These are phyloP conservation scores for Crossocerus cetratus DNA, from an alignment of 2,888 invertebrate genomes.

Conservation along the genomic window DNA sequence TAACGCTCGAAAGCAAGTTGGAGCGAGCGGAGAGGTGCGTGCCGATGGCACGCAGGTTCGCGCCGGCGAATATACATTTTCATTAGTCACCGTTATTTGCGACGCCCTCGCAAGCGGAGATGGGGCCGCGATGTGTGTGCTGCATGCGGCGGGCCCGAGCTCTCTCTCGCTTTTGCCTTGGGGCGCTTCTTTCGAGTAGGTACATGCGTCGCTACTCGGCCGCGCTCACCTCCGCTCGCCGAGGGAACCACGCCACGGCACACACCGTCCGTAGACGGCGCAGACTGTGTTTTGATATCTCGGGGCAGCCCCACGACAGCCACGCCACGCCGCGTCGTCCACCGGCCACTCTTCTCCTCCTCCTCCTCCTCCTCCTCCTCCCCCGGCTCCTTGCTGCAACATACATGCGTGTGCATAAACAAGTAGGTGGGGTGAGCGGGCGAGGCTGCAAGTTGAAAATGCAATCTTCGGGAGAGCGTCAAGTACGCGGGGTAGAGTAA, in stretches of 20 bases:
- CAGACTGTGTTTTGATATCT: constrained; percentile 54
- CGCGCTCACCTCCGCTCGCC: constrained; percentile 19
- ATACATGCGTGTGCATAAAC: constrained; percentile 43
- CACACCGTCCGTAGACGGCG: not conserved
- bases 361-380: no score
- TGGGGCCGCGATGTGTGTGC: constrained; percentile 4
- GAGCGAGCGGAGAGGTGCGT: not conserved
- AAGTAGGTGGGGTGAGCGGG: constrained; percentile 30
- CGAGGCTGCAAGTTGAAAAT: not conserved
- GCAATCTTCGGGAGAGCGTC: not conserved
- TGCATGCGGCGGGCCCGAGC: constrained; percentile 30
- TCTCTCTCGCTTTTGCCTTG: constrained; percentile 29
- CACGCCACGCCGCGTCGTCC: not conserved
- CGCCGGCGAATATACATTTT: constrained; percentile 30
- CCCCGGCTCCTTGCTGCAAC: constrained; percentile 27
- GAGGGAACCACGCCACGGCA: no score
- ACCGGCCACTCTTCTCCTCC: not conserved
- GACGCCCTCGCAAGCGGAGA: constrained; percentile 24
- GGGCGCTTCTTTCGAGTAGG: constrained; percentile 41
- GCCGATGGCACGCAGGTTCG: not conserved
- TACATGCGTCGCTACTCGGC: constrained; percentile 22
- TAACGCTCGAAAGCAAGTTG: constrained; percentile 26
- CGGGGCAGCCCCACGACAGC: constrained; percentile 37
- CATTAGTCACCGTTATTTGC: constrained; percentile 48
- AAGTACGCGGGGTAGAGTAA: not conserved